Evolutionary conservation across 2,888 invertebrate genomes (phyloP).

Genomic region (Drosophila nigricruria): DNA sequence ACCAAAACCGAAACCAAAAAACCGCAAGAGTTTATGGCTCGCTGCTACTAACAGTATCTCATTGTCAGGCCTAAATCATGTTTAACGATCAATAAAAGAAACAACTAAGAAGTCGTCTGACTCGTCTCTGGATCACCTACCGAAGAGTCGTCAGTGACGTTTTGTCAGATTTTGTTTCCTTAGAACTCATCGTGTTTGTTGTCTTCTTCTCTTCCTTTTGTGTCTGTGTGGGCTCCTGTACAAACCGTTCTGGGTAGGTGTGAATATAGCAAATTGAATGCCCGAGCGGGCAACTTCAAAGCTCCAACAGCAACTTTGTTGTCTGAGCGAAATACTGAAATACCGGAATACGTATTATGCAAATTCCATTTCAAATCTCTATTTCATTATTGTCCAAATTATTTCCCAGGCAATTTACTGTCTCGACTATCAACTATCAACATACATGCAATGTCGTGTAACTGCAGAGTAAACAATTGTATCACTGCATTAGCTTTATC

Average conservation of each 20-base stretch:
- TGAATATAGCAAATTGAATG: slow-evolving; percentile 66
- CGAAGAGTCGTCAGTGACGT: slow-evolving; percentile 1
- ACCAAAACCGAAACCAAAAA: slow-evolving; percentile 45
- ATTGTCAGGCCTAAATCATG: slow-evolving; percentile 78
- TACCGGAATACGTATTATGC: slow-evolving; percentile 16
- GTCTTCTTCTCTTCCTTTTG: slow-evolving; percentile 9
- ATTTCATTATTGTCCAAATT: slow-evolving; percentile 14
- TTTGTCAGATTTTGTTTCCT: slow-evolving; percentile 59
- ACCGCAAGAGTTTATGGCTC: slow-evolving; percentile 55
- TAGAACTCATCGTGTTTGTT: slow-evolving; percentile 48
- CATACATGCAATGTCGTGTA: slow-evolving; percentile 16
- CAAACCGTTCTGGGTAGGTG: slow-evolving; percentile 43
- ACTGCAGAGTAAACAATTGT: slow-evolving; percentile 64
- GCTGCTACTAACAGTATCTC: slow-evolving; percentile 72
- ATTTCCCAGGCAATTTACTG: slow-evolving; percentile 21
- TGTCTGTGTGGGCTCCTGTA: slow-evolving; percentile 56
- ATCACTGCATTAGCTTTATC: slow-evolving; percentile 64
- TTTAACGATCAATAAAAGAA: slow-evolving; percentile 79
- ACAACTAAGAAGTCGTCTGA: slow-evolving; percentile 24
- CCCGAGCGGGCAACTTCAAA: slow-evolving; percentile 67
- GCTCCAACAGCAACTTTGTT: slow-evolving; percentile 62
- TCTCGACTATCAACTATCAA: background rate
- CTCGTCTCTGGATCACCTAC: slow-evolving; percentile 10
- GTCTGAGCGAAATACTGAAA: slow-evolving; percentile 11
- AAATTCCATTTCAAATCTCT: slow-evolving; percentile 22